Percentiles rank a stretch among this genome's conserved stretches.
Conservation (phyloP, 2,797 vertebrate genomes). For the Sebastes baramenuke region DNA sequence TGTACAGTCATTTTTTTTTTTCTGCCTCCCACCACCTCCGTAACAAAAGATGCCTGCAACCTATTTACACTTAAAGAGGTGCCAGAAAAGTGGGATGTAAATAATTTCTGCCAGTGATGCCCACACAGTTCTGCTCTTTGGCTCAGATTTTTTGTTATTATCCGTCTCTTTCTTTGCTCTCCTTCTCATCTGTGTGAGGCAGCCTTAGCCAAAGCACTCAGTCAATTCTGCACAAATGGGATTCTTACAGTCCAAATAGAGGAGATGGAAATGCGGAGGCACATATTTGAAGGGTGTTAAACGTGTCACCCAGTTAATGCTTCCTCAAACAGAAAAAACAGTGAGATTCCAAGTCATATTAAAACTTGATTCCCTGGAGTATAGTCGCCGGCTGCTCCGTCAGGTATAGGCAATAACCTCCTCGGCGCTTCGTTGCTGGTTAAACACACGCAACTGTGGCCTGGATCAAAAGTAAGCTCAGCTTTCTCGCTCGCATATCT, state of each 20-base stretch:
- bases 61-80: conserved; percentile 35
- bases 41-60: conserved; percentile 26
- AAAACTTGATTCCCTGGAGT: conserved; percentile 51
- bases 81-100: conserved; percentile 41
- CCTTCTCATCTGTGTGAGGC: conserved; percentile 41
- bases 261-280: conserved; percentile 60
- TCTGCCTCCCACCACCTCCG: background rate
- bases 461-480: conserved; percentile 33
- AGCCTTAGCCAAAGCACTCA: conserved; percentile 61
- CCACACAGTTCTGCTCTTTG: conserved; percentile 37
- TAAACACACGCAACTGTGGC: conserved; percentile 52
- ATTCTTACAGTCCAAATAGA: conserved; percentile 69
- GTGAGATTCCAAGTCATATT: conserved; percentile 50
- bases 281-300: conserved; percentile 62
- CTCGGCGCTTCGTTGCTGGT: conserved; percentile 27
- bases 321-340: conserved; percentile 49
- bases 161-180: conserved; percentile 46
- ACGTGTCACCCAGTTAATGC: conserved; percentile 61
- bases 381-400: conserved; percentile 25
- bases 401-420: conserved; percentile 25
- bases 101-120: conserved; percentile 30
- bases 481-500: background rate
- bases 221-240: conserved; percentile 73
- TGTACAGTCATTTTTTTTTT: background rate
- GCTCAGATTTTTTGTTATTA: conserved; percentile 21